These are phyloP conservation scores for Magallana gigas DNA, from an alignment of 1,140 invertebrate species.

Conservation along the genomic window DNA sequence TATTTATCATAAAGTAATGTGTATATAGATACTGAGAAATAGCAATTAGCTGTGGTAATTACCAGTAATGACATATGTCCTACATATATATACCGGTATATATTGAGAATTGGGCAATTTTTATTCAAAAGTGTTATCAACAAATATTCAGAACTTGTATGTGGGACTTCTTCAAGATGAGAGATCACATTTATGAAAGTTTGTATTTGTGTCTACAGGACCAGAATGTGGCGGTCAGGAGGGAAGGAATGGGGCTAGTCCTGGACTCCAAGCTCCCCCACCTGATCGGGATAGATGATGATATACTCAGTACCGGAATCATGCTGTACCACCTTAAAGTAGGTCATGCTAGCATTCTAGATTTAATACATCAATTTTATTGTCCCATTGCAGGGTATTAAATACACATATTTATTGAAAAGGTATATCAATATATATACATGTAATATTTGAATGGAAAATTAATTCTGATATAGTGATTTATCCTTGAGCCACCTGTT, in stretches of 20 bases:
- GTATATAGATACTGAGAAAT: not conserved
- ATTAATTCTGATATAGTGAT: too few species aligned
- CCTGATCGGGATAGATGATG: constrained; percentile 91
- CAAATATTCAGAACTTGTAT: too few species aligned
- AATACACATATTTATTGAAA: too few species aligned
- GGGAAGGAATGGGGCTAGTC: constrained; percentile 87
- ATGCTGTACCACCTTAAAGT: constrained; percentile 94
- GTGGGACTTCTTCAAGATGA: not conserved
- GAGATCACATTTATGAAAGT: not conserved
- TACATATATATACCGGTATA: not conserved
- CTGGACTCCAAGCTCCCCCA: constrained; percentile 95
- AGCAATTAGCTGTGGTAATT: not conserved
- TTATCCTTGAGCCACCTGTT: too few species aligned
- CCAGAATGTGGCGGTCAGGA: constrained; percentile 90
- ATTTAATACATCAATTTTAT: not conserved
- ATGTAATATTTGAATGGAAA: too few species aligned
- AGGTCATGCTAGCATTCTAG: constrained; percentile 29
- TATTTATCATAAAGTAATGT: not conserved
- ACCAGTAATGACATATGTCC: not conserved
- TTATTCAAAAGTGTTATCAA: too few species aligned
- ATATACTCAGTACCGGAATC: constrained; percentile 91
- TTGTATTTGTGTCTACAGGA: constrained; percentile 82
- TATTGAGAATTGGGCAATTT: not conserved
- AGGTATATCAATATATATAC: too few species aligned
- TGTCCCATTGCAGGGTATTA: not conserved